A percentile compares a stretch with the other conserved stretches of the same genome.
Conservation (phyloP, 2,113 vertebrate species). For the Scortum barcoo region DNA sequence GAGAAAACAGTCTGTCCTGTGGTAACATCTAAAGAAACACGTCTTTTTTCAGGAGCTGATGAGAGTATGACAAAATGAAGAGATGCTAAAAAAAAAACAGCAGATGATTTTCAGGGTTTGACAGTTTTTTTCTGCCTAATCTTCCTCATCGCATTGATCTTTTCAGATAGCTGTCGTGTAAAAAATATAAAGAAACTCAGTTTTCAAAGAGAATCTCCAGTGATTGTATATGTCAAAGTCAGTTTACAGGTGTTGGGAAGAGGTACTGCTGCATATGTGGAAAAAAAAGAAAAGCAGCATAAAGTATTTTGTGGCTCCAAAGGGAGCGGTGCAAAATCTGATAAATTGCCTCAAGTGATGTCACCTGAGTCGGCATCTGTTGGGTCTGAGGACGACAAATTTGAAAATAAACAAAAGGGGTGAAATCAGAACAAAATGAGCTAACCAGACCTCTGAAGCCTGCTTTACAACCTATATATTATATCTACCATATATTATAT, state of each 20-base stretch:
- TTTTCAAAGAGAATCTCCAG: neutral
- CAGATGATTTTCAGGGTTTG: neutral
- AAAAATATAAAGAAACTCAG: neutral
- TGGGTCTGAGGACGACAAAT: neutral
- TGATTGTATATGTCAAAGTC: no score
- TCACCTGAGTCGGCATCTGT: neutral
- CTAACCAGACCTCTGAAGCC: no score
- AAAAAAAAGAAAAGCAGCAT: neutral
- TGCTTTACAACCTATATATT: no score
- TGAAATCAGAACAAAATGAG: no score
- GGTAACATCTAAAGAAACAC: neutral
- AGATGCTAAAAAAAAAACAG: neutral
- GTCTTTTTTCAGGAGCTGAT: neutral
- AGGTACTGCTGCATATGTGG: neutral
- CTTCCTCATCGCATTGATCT: neutral
- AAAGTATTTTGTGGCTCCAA: neutral
- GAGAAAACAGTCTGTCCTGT: neutral
- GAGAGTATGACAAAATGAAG: constrained; percentile 4
- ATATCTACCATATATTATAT: no score
- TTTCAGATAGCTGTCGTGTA: neutral
- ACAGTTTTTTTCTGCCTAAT: neutral
- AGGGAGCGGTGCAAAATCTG: neutral
- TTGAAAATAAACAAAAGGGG: no score
- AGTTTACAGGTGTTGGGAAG: neutral
- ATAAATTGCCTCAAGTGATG: neutral